These are phyloP conservation scores for Sebastes matsubarae DNA, from an alignment of 2,797 vertebrate genomes.

Conservation along the genomic window DNA sequence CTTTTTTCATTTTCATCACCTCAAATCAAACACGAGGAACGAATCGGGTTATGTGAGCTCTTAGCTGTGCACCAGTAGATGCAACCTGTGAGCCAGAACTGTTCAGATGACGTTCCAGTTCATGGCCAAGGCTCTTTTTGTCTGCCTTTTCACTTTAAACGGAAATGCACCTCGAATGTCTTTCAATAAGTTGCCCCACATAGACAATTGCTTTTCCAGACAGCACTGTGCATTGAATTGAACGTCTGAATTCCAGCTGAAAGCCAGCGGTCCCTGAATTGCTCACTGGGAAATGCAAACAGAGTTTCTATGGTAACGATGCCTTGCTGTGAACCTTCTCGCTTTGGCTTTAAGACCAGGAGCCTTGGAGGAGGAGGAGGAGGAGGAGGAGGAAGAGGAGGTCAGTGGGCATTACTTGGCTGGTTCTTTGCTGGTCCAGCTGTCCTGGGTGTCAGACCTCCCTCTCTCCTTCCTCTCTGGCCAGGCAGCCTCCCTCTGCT, in stretches of 20 bases:
- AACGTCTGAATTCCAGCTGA: constrained; percentile 82
- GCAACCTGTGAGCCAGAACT: constrained; percentile 9
- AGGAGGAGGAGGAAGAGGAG: constrained; percentile 37
- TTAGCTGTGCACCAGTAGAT: constrained; percentile 14
- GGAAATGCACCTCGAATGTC: constrained; percentile 74
- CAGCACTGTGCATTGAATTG: constrained; percentile 65
- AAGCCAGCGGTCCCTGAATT: constrained; percentile 73
- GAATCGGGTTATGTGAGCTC: constrained; percentile 7
- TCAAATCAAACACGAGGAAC: constrained; percentile 48
- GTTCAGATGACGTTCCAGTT: constrained; percentile 42
- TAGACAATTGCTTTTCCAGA: constrained; percentile 76
- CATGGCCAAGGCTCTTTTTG: constrained; percentile 34
- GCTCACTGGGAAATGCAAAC: constrained; percentile 87
- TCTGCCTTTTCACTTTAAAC: constrained; percentile 64
- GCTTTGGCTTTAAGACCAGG: constrained; percentile 52
- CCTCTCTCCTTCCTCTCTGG: constrained; percentile 4
- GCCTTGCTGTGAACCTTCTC: constrained; percentile 73
- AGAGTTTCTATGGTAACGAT: constrained; percentile 83
- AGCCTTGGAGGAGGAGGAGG: constrained; percentile 37
- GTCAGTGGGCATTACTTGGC: constrained; percentile 30
- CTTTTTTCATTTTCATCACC: constrained; percentile 54
- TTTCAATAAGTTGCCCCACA: constrained; percentile 62
- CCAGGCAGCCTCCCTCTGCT: neutral
- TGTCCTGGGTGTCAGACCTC: constrained; percentile 47
- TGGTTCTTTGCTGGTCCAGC: constrained; percentile 32